Evolutionary conservation across 2,113 vertebrate genomes (phyloP).

Genomic region (Daboia siamensis): DNA sequence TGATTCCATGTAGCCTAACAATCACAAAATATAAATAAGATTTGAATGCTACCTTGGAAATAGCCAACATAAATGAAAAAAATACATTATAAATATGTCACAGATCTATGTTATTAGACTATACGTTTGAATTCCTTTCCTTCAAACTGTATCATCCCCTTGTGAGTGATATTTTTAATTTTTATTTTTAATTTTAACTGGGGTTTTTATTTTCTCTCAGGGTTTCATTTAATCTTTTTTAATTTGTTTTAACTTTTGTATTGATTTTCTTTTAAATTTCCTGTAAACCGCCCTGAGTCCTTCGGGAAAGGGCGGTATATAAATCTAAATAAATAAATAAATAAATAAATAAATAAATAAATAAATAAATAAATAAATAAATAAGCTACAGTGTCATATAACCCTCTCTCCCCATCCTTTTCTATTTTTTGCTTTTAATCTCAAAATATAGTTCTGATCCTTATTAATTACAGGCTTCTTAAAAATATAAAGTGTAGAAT

Average conservation of each 20-base stretch:
- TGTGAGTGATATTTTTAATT: neutral
- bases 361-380: no score
- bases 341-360: no score
- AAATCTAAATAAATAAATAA: no score
- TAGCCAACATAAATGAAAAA: neutral
- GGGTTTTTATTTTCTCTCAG: no score
- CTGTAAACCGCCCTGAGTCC: no score
- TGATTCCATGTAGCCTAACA: neutral
- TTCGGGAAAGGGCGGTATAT: no score
- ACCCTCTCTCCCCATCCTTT: neutral
- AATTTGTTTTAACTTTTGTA: no score
- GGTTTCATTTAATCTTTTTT: no score
- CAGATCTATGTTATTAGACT: neutral
- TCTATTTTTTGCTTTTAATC: slow-evolving; percentile 8
- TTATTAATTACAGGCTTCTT: slow-evolving; percentile 35
- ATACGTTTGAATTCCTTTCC: neutral
- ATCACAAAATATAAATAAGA: neutral
- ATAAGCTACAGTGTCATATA: neutral
- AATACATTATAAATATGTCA: neutral
- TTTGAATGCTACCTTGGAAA: slow-evolving; percentile 8
- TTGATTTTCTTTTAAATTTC: no score
- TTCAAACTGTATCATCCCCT: neutral
- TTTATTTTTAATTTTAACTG: no score
- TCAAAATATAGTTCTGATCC: slow-evolving; percentile 1
- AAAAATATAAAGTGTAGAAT: slow-evolving; percentile 36